Conservation (phyloP, 2,888 invertebrate genomes). For the Gibbula magus region DNA sequence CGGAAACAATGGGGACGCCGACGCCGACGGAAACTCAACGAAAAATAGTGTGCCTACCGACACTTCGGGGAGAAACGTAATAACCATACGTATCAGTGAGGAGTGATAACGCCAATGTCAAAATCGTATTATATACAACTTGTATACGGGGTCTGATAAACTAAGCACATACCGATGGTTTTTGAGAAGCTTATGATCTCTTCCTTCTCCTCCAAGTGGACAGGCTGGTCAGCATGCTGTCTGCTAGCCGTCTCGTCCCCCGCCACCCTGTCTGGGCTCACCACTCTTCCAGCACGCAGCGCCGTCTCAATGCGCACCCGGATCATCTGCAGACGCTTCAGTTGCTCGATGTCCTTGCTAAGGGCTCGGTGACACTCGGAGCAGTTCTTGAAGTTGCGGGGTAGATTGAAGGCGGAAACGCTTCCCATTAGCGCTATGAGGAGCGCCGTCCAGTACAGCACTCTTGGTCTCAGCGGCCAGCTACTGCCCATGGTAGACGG, state of each 20-base stretch:
- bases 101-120: too few relatives aligned
- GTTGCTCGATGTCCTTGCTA: slow-evolving; percentile 8
- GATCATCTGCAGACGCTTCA: slow-evolving; percentile 22
- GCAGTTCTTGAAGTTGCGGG: slow-evolving; percentile 9
- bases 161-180: not conserved
- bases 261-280: not conserved
- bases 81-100: too few relatives aligned
- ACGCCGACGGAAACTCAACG: too few relatives aligned
- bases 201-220: not conserved
- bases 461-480: too few relatives aligned
- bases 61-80: too few relatives aligned
- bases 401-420: not conserved
- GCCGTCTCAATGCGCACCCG: slow-evolving; percentile 11
- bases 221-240: not conserved
- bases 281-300: not conserved
- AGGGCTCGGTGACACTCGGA: slow-evolving; percentile 2
- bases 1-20: too few relatives aligned
- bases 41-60: too few relatives aligned
- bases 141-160: not conserved
- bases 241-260: not conserved
- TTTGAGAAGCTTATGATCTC: not conserved
- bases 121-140: too few relatives aligned
- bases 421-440: too few relatives aligned
- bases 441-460: too few relatives aligned
- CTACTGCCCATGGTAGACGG: too few relatives aligned